Base-by-base conservation (phyloP, 2,113 vertebrate genomes). In the Chaenocephalus aceratus region DNA sequence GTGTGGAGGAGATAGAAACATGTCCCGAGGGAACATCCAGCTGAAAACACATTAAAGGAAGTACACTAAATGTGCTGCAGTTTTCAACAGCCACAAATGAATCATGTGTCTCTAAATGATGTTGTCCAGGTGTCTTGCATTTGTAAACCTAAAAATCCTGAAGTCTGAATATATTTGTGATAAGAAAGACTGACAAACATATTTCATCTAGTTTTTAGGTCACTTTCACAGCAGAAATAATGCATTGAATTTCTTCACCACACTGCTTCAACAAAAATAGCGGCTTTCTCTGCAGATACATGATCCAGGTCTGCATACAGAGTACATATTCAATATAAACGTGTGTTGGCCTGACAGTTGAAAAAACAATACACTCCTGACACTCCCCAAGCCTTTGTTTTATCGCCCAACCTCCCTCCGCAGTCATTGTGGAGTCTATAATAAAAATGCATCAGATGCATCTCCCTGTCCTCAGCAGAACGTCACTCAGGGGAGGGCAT, bases 381-480 rank as follows among this genome's bases (percentile, higher is more conserved):
- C 80, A 78, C 88, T 88, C 86, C 63, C 83, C 68, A 5, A 88
- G 85, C 86, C 78, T 89, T 89, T 89, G 86, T 88, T 91, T 89
- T 85, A 88, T 91, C 73, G 76, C 90, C 90, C 82, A 62, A 18
- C 59, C 83, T 76, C 83, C 82, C 80, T 54, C 78, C 59, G 72
- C 72, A 89, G 79, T 81, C 77, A 87, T 71, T 78, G 83, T 79
- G 75, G 82, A 85, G 83, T 86, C 84, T 80, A 86, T 90, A 84
- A 93, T 93, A 89, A 92, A 92, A 93, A 92, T 92, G 92, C 89
- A 92, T 88, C 87, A 87, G 85, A 90, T 86, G 90, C 88, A 79
- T 89, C 92, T 82, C 77, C 78, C 86, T 89, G 87, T 90, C 86
- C 90, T 88, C 88, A 87, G 90, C 90, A 83, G 70, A 83, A 85